Conservation (phyloP, 1,140 invertebrate species). For the Triops cancriformis region DNA sequence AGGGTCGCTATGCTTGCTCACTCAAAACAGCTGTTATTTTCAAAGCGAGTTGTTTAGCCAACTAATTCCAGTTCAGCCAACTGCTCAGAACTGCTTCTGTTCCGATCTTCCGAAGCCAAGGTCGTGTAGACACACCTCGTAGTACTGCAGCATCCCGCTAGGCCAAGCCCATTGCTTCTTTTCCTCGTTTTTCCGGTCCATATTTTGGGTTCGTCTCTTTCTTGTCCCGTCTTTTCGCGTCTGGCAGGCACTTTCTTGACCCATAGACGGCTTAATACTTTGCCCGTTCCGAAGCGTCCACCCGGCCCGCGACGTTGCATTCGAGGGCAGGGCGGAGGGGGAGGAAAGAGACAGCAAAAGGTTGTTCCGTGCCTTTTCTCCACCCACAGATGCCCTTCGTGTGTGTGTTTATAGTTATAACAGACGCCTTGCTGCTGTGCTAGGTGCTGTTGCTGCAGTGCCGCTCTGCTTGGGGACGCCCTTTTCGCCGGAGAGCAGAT, state of each 20-base stretch:
- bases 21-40: too few species aligned
- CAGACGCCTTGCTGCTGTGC: conserved; percentile 11
- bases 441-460: neutral
- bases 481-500: neutral
- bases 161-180: neutral
- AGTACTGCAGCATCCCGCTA: neutral
- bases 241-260: neutral
- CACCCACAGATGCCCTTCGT: conserved; percentile 12
- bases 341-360: neutral
- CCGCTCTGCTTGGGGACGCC: conserved; percentile 1
- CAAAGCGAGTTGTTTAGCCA: too few species aligned
- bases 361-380: neutral
- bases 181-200: neutral
- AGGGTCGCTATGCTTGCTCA: too few species aligned
- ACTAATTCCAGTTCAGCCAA: too few species aligned
- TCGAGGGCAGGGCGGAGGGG: neutral
- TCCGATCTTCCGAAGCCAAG: too few species aligned
- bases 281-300: neutral
- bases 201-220: neutral
- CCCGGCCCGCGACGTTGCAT: neutral
- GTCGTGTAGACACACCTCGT: neutral
- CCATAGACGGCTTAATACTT: neutral
- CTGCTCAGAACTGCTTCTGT: too few species aligned
- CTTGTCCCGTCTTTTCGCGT: neutral
- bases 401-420: conserved; percentile 2